Base-by-base conservation (phyloP, 2,797 vertebrate genomes). In the Sardinella longiceps region DNA sequence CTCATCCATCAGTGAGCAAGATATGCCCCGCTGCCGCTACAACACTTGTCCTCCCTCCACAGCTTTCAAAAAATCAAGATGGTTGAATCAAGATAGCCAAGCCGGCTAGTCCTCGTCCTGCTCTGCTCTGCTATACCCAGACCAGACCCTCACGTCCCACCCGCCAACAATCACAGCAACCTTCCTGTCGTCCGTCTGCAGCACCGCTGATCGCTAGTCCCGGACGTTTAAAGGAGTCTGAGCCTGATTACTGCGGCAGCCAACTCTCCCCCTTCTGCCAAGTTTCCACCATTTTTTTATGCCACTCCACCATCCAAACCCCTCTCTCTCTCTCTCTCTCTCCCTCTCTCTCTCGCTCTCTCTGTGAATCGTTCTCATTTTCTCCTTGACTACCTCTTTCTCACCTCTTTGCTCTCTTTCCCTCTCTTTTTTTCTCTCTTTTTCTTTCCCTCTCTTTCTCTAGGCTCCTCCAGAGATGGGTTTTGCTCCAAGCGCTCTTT, bases 221-320 rank as follows among this genome's bases (percentile, higher is more conserved):
- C 6, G 70, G 66, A 5, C 7, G 5, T 20, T 23, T 77, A 9
- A 43, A 23, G 37, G 70, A 77, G 70, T 20, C 18, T 39, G 70
- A 77, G 70, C 33, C 6, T 77, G 18, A 39, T 20, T 20, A 20
- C 70, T 39, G 70, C 33, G 2, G 70, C 37, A 1, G 70, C 70
- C 70, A 77, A 43, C 20, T 12, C 33, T 77, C 33, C 37, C 15
- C 37, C 20, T 77, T 20, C 37, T 87, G 82, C 84, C 87, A 92
- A 88, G 84, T 83, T 86, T 89, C 60, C 66, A 81, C 83, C 82
- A 81, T 85, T 66, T 63, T 82, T 45, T 48, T 89, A 84, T 85
- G 58, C 51, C 60, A 87, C 77, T 84, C 86, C 84, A 23, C 80
- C 84, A 90, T 84, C 93, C 88, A 87, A 91, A 80, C 84, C 92